phyloP scores from a whole-genome alignment of 2,113 vertebrate genomes.

The Erythrocercus mccallii region DNA sequence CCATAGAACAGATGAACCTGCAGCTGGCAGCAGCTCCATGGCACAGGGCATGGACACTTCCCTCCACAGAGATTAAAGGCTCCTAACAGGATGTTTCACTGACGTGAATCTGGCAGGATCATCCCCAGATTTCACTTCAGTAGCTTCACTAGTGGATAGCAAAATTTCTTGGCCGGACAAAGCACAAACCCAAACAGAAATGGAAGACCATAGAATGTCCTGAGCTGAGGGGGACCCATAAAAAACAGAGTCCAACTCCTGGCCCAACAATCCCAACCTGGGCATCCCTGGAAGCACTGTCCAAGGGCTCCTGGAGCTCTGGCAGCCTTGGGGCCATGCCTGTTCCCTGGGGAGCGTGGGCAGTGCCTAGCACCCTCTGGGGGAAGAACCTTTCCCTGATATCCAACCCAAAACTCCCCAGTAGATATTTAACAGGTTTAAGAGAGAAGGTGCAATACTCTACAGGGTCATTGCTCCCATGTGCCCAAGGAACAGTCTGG shows the following conservation, averaged over 20 bases:
- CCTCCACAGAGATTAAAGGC: background rate
- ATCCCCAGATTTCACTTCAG: background rate
- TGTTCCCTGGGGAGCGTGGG: background rate
- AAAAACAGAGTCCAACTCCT: background rate
- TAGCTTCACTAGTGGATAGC: background rate
- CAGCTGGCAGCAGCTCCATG: background rate
- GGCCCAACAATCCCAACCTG: background rate
- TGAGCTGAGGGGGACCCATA: background rate
- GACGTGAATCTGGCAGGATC: background rate
- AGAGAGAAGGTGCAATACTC: background rate
- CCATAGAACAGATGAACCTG: background rate
- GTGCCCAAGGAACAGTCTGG: fast-evolving
- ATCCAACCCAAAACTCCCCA: background rate
- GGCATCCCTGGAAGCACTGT: fast-evolving
- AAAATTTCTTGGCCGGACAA: background rate
- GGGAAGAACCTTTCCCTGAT: background rate
- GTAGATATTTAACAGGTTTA: background rate
- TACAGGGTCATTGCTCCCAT: background rate
- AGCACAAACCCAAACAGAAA: background rate
- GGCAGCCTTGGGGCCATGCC: background rate
- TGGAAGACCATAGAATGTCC: background rate
- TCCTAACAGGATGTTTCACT: background rate
- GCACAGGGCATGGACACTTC: background rate
- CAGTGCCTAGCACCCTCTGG: background rate
- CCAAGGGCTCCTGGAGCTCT: background rate